Conservation (phyloP, 2,797 vertebrate species). For the Salarias fasciatus region DNA sequence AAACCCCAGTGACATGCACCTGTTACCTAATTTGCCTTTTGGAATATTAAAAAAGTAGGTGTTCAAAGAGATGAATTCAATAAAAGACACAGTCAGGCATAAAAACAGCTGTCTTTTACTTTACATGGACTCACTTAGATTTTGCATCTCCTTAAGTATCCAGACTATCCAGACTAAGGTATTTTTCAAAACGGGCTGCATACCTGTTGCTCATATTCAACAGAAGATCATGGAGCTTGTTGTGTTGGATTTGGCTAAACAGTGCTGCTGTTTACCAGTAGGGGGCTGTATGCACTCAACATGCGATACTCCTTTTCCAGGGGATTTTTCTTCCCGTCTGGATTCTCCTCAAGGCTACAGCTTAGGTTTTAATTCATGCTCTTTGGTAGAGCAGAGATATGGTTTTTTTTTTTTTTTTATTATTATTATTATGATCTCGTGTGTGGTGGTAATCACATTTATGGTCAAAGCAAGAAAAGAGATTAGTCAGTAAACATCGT, state of each 20-base stretch:
- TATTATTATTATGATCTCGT: constrained; percentile 82
- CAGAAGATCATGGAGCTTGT: constrained; percentile 62
- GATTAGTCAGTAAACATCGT: constrained; percentile 73
- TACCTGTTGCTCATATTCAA: constrained; percentile 80
- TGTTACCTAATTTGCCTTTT: background rate
- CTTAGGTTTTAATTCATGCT: constrained; percentile 77
- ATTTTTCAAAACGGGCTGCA: constrained; percentile 17
- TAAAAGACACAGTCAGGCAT: too few relatives aligned
- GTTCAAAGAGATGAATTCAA: background rate
- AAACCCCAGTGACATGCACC: background rate
- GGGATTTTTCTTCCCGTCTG: constrained; percentile 40
- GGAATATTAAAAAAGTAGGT: background rate
- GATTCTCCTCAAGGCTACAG: constrained; percentile 75
- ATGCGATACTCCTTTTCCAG: constrained; percentile 42
- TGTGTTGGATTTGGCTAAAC: constrained; percentile 57
- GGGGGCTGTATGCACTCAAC: constrained; percentile 82
- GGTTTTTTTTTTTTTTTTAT: constrained; percentile 80
- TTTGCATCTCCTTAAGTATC: background rate
- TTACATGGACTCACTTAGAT: background rate
- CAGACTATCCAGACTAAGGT: background rate
- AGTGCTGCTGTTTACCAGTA: constrained; percentile 72
- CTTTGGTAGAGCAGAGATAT: constrained; percentile 70
- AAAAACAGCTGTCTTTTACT: background rate
- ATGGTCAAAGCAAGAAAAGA: constrained; percentile 76
- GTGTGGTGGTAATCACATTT: constrained; percentile 81